Evolutionary conservation across 2,888 invertebrate genomes (phyloP).

Genomic region (Cepaea hortensis): DNA sequence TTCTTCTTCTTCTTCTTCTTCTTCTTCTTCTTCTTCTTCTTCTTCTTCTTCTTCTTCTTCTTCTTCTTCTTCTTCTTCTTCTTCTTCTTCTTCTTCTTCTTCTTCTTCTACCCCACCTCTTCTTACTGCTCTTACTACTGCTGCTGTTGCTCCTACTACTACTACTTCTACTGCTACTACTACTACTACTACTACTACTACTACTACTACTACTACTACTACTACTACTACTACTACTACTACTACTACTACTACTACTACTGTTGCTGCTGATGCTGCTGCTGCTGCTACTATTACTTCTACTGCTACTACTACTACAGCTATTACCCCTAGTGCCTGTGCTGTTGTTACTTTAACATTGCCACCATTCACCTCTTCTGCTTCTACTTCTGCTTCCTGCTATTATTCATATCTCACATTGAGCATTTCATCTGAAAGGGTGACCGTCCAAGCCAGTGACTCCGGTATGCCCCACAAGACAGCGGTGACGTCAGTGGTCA

Average conservation of each 20-base stretch:
- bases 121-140: conserved; percentile 25
- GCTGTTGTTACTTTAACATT: neutral
- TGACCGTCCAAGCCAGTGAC: conserved; percentile 55
- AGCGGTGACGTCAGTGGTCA: conserved; percentile 54
- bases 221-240: conserved; percentile 35
- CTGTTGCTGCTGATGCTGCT: too few species aligned
- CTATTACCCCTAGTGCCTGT: neutral
- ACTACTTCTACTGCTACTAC: neutral
- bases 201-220: conserved; percentile 30
- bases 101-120: neutral
- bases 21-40: neutral
- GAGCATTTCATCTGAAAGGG: conserved; percentile 8
- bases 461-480: conserved; percentile 51
- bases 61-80: neutral
- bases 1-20: too few species aligned
- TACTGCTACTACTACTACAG: conserved; percentile 25
- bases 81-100: neutral
- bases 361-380: too few species aligned
- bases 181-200: conserved; percentile 8
- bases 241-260: conserved; percentile 18
- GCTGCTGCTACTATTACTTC: neutral
- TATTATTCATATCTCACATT: too few species aligned
- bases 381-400: too few species aligned
- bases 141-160: conserved; percentile 10
- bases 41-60: neutral